Evolutionary conservation across 2,888 invertebrate species (phyloP), one percentile per base, ranked within the genome.

Genomic region (Laothoe populi): DNA sequence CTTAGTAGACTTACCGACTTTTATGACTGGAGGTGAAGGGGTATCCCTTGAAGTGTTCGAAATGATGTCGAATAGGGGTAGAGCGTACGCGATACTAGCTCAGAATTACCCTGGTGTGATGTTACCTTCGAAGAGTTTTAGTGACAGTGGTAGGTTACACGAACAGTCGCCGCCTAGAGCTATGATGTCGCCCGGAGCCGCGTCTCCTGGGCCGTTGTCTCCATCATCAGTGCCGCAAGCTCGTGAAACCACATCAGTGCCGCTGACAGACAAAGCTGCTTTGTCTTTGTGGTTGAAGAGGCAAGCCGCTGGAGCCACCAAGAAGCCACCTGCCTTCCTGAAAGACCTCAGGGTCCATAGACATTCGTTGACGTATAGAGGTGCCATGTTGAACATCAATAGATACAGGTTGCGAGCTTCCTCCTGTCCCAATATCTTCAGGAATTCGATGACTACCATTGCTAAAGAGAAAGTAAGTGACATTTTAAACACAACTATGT

Each of bases 371-470:
- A 97, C 97, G 1, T 97, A 97, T 78, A 93, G 97, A 66, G 97
- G 97, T 23, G 97, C 97, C 0, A 97, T 97, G 96, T 88, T 97
- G 63, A 97, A 97, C 82, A 96, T 97, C 74, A 96, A 95, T 77
- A 90, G 96, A 58, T 97, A 97, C 84, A 93, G 96, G 57, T 91
- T 97, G 59, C 92, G 97, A 66, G 97, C 98, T 0, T 97, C 96
- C 11, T 98, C 98, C 63, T 98, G 98, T 80, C 98, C 98, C 0
- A 97, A 98, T 84, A 97, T 98, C 79, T 97, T 96, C 82, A 93
- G 96, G 69, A 97, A 97, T 83, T 96, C 96, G 0, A 96, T 97
- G 96, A 96, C 96, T 0, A 96, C 96, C 66, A 96, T 96, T 71
- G 96, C 96, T n/a, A 95, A 96, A 79, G 96, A 96, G 77, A 95